Evolutionary conservation across 2,888 invertebrate species (phyloP), one percentile per base, ranked within the genome.

Genomic region (Ophion obscuratus): DNA sequence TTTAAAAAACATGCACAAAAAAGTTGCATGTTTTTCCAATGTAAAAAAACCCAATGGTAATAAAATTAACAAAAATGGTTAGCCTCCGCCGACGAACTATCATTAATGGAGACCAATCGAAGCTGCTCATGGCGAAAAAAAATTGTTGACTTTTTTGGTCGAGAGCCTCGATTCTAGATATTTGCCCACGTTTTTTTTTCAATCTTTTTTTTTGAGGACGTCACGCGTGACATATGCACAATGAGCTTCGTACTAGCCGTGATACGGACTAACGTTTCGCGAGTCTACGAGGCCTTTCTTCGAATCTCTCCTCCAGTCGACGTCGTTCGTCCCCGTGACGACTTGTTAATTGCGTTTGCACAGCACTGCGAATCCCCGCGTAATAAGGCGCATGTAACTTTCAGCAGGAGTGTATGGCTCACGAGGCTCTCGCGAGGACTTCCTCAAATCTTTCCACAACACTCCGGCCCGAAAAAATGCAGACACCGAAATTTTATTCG

Each of bases 291-390:
- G 66, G 36, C 17, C 40, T 36, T 66, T 36, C 36, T 5, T 66
- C 53, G 17, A 53, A 53, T 11, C 36, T n/a, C 36, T 66, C 36
- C 36, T 66, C 66, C 9, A 66, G 66, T n/a, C 17, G 17, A 36
- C 31, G 66, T 17, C 53, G 53, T 53, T 53, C 53, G 17, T 17
- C 36, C 31, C 24, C 77, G 70, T 68, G 66, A 83, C 73, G 71
- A 88, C 88, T 87, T 80, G 90, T 89, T 91, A 91, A 91, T 91
- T 91, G 90, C 88, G 91, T 91, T 91, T 91, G 88, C 91, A 89
- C 85, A 88, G 87, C 87, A 87, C 87, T 87, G 88, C 79, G 71
- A 86, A 85, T 84, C 86, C 74, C 83, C 78, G 70, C 78, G 61
- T 86, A 77, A 84, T 87, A 91, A 89, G 87, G 89, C 90, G 90